Percentiles rank a stretch among this genome's conserved stretches.
Evolutionary conservation across 2,113 vertebrate species (phyloP).

Genomic region (Oncorhynchus kisutch): DNA sequence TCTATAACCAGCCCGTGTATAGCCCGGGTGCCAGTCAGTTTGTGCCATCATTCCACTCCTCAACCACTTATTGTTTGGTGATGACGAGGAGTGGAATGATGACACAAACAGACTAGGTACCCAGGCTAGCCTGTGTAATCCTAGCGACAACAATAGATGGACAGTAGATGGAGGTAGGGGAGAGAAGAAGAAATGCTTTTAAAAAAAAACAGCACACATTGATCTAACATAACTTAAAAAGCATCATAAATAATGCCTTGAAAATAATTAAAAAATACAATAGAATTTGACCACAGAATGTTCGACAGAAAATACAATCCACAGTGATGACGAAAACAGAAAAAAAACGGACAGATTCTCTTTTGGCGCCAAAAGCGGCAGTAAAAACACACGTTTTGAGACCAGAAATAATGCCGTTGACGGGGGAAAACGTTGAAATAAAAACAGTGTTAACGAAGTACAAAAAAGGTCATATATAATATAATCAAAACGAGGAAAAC

Average conservation of each 20-base stretch:
- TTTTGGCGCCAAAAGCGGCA: slow-evolving; percentile 3
- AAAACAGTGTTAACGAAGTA: slow-evolving; percentile 77
- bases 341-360: slow-evolving; percentile 46
- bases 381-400: slow-evolving; percentile 49
- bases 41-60: neutral
- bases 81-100: no score
- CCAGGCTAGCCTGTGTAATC: slow-evolving; percentile 43
- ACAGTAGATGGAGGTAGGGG: slow-evolving; percentile 20
- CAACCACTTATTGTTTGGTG: no score
- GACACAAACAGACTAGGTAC: slow-evolving; percentile 50
- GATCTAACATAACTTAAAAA: slow-evolving; percentile 75
- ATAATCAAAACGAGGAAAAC: slow-evolving; percentile 66
- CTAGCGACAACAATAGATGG: slow-evolving; percentile 72
- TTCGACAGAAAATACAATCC: slow-evolving; percentile 61
- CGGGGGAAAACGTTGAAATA: slow-evolving; percentile 76
- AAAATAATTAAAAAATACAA: slow-evolving; percentile 69
- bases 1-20: slow-evolving; percentile 26
- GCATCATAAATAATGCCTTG: slow-evolving; percentile 77
- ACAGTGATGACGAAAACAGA: slow-evolving; percentile 68
- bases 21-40: neutral
- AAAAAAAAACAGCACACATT: slow-evolving; percentile 65
- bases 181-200: slow-evolving; percentile 76
- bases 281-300: slow-evolving; percentile 64
- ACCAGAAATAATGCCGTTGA: slow-evolving; percentile 80
- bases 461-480: slow-evolving; percentile 77